Evolutionary conservation across 2,797 vertebrate genomes (phyloP).

Genomic region (Microctenopoma steveboyesi): DNA sequence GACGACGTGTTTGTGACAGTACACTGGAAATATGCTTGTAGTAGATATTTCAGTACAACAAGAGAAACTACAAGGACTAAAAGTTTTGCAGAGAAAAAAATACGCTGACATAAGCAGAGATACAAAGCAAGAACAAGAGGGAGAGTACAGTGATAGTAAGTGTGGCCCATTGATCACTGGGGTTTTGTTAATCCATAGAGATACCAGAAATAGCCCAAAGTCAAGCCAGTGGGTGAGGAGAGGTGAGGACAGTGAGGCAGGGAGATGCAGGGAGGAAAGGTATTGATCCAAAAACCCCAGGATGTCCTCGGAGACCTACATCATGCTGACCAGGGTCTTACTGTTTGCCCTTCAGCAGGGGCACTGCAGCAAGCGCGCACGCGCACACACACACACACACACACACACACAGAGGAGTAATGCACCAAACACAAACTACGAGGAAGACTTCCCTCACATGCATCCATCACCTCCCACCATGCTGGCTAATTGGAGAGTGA

Average conservation of each 20-base stretch:
- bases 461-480: slow-evolving; percentile 25
- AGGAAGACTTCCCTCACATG: slow-evolving; percentile 29
- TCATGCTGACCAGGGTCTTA: slow-evolving; percentile 79
- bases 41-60: slow-evolving; percentile 41
- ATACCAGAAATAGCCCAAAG: slow-evolving; percentile 79
- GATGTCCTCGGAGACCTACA: slow-evolving; percentile 68
- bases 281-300: slow-evolving; percentile 74
- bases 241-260: slow-evolving; percentile 54
- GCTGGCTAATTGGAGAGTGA: slow-evolving; percentile 6
- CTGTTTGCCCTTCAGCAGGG: slow-evolving; percentile 77
- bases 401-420: slow-evolving; percentile 35
- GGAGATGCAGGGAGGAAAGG: slow-evolving; percentile 63
- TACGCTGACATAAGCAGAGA: slow-evolving; percentile 67
- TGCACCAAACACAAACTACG: slow-evolving; percentile 63
- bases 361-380: slow-evolving; percentile 71
- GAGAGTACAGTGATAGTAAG: slow-evolving; percentile 55
- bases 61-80: slow-evolving; percentile 53
- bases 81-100: slow-evolving; percentile 52
- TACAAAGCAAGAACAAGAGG: slow-evolving; percentile 38
- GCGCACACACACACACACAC: slow-evolving; percentile 44
- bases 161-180: slow-evolving; percentile 73
- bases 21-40: slow-evolving; percentile 20
- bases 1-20: slow-evolving; percentile 14
- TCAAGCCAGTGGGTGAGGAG: slow-evolving; percentile 59
- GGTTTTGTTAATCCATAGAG: slow-evolving; percentile 71